Base-by-base conservation (phyloP, 2,113 vertebrate species). In the Vulpes ferrilata region DNA sequence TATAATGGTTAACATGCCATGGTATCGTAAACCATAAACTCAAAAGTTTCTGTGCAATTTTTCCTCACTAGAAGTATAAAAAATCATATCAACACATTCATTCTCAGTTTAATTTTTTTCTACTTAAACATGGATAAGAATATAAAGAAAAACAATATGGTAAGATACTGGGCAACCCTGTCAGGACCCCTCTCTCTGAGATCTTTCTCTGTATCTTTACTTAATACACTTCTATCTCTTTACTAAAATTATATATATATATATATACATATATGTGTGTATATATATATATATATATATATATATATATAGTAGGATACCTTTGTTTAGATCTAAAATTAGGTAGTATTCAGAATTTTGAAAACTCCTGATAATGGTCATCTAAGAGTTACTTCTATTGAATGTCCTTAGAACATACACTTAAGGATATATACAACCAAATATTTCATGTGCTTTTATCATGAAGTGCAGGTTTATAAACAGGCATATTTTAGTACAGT, bases 121-220 rank as follows among this genome's bases (percentile, higher is more conserved):
- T 71, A 79, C 53, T 76, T 91, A 78, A 96, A 95, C 22, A 69
- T 55, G 57, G 22, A 16, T 86, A 67, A 84, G 48, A 93, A 76
- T 11, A 71, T 6, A 79, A 94, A 78, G 32, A 92, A 94, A 20
- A 80, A 59, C 59, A 73, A 67, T 78, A 20, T 17, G 22, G 11
- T 59, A 84, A 78, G 32, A 51, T 57, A 55, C 51, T 43, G 43
- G 43, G 43, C 43, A 43, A 7, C 43, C 43, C 43, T 43, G 43
- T 43, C 43, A 43, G 43, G 43, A 43, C 43, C 43, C 43, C 43
- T 43, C 43, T 43, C 43, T 43, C 7, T 43, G 43, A 43, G 43
- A 43, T 43, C 43, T 43, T 43, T 43, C 43, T 43, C 43, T 43
- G 43, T 43, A 43, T 43, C 43, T 43, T 43, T 43, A 43, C 43